Conservation (phyloP, 1,140 invertebrate genomes). For the Penaeus chinensis region DNA sequence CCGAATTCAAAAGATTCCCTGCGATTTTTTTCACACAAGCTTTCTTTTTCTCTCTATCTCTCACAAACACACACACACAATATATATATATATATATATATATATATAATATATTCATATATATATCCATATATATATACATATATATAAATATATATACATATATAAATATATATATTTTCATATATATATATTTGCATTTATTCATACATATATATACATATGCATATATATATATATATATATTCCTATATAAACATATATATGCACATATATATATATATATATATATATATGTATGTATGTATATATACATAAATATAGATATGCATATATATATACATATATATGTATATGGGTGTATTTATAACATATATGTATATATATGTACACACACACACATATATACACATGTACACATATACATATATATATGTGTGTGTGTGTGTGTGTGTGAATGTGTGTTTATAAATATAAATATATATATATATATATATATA, state of each 20-base stretch:
- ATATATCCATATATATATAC: conserved; percentile 14
- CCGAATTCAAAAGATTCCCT: too few relatives aligned
- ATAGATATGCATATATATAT: too few relatives aligned
- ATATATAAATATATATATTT: not conserved
- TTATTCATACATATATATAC: not conserved
- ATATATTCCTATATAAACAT: not conserved
- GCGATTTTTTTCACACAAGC: too few relatives aligned
- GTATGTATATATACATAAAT: not conserved
- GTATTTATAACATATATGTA: not conserved
- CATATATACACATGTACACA: not conserved
- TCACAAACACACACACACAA: too few relatives aligned
- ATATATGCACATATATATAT: conserved; percentile 3
- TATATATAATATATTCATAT: conserved; percentile 7
- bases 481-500: not conserved
- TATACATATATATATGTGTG: not conserved
- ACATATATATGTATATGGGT: not conserved
- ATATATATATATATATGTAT: not conserved
- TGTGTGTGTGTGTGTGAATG: not conserved
- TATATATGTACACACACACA: not conserved
- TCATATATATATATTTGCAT: not conserved
- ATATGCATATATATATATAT: not conserved
- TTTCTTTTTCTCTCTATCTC: not conserved
- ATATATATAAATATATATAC: not conserved
- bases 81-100: not conserved
- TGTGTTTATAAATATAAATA: not conserved